Evolutionary conservation across 37 sponge, comb jelly and placozoan genomes (phyloP).

Genomic region (Oscarella lobularis): DNA sequence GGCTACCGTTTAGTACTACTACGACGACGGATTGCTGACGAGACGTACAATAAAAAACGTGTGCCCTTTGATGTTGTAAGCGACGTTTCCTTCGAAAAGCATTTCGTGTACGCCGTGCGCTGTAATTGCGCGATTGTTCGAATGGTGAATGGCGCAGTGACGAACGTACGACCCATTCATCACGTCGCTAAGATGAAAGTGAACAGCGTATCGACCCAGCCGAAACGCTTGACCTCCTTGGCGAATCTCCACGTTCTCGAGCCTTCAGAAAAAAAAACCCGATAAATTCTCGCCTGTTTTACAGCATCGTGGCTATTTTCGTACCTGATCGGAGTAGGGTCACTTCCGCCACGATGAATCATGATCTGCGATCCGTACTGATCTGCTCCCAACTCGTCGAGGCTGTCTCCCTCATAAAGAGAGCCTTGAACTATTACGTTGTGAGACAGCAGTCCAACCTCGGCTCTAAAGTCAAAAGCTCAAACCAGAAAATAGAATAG

Average conservation of each 20-base stretch:
- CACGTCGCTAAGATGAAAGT: slow-evolving; percentile 74
- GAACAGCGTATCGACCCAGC: slow-evolving; percentile 77
- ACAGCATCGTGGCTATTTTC: not conserved
- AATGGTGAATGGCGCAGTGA: slow-evolving; percentile 76
- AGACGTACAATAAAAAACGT: slow-evolving; percentile 62
- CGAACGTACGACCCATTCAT: slow-evolving; percentile 70
- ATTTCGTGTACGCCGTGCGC: slow-evolving; percentile 76
- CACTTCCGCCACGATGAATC: slow-evolving; percentile 49
- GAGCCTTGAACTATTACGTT: slow-evolving; percentile 68
- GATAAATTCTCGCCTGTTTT: not conserved
- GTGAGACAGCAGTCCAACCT: slow-evolving; percentile 71
- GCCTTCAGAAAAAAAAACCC: not conserved
- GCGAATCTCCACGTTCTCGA: slow-evolving; percentile 44
- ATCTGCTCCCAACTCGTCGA: slow-evolving; percentile 35
- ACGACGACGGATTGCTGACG: not conserved
- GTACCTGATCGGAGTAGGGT: slow-evolving; percentile 59
- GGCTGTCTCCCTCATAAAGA: not conserved
- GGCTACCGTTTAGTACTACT: not conserved
- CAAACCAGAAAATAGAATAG: not conserved
- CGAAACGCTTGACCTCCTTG: slow-evolving; percentile 76
- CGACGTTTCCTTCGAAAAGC: slow-evolving; percentile 73
- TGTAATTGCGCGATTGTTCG: slow-evolving; percentile 76
- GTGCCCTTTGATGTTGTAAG: slow-evolving; percentile 84
- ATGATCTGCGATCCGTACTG: slow-evolving; percentile 71
- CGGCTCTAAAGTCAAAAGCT: slow-evolving; percentile 30